Base-by-base conservation (phyloP, 2,797 vertebrate species). In the Megalops cyprinoides region DNA sequence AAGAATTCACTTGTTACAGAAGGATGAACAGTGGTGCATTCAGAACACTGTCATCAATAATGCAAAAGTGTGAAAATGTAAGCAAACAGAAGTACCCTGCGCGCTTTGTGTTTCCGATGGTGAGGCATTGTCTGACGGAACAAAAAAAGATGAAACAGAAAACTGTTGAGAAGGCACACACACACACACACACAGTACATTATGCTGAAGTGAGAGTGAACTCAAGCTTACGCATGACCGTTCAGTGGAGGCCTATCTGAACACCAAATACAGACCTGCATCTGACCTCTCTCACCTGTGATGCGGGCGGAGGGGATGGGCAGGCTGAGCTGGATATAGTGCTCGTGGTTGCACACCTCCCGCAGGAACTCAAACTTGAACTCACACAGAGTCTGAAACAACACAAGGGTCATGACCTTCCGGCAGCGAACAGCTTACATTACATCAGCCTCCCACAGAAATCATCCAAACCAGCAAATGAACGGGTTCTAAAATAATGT, bases 301-400 rank as follows among this genome's bases (percentile, higher is more conserved):
- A 98, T 98, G 83, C 95, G 92, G 82, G 96, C 95, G 0, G 98
- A 99, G 53, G 95, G 94, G 79, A 98, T 89, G 14, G 98, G 98
- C 81, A 99, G 93, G 87, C 97, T 99, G 84, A 99, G 92, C 60
- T 97, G 97, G 82, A 99, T 96, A 86, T 98, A 99, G 89, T 99
- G 98, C 83, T 99, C 98, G 0, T 99, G 96, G 87, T 97, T 98
- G 86, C 98, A 99, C 81, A 99, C 96, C 87, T 99, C 98, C 90
- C 97, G 96, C 83, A 99, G 92, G 88, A 99, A 99, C 81, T 98
- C 98, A 90, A 99, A 99, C 89, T 99, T 99, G 88, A 96, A 94
- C 86, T 97, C 97, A 84, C 95, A 96, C 86, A 99, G 89, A 53
- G 91, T 92, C 98, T 99, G 86, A 93, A 91, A 83, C 87, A 56